These are phyloP conservation scores for Lepidothrix coronata DNA, from an alignment of 2,113 vertebrate genomes.

Conservation along the genomic window DNA sequence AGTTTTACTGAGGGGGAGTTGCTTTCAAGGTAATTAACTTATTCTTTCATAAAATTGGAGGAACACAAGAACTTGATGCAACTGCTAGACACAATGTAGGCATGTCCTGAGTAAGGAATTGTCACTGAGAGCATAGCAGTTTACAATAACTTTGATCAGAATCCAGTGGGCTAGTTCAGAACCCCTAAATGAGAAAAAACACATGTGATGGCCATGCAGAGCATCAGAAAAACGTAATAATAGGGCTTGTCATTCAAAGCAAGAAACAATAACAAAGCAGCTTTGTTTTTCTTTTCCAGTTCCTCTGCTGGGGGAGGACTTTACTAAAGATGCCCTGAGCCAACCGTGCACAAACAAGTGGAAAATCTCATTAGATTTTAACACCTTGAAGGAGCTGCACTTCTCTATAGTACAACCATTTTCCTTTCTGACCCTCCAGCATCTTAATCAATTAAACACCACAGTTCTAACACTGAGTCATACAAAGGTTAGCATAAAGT, in stretches of 20 bases:
- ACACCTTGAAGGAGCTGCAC: slow-evolving; percentile 2
- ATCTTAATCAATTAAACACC: slow-evolving; percentile 25
- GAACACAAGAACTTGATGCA: neutral
- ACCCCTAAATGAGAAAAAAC: neutral
- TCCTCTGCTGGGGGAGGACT: neutral
- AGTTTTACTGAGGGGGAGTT: neutral
- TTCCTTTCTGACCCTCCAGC: neutral
- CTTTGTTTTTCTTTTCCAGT: neutral
- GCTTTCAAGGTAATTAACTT: neutral
- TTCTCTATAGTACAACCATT: neutral
- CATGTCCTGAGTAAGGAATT: neutral
- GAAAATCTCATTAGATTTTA: slow-evolving; percentile 60
- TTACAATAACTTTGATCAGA: neutral
- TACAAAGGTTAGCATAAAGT: neutral
- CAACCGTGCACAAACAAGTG: neutral
- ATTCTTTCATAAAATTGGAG: neutral
- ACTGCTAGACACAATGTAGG: neutral
- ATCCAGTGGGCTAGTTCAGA: neutral
- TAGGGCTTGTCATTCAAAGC: neutral
- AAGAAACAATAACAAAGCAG: neutral
- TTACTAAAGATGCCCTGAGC: neutral
- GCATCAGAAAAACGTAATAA: neutral
- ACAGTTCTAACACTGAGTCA: neutral
- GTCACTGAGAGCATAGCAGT: too few species aligned
- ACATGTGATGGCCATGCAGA: neutral